Base-by-base conservation (phyloP, 2,797 vertebrate genomes). In the Coracias cyanogaster region DNA sequence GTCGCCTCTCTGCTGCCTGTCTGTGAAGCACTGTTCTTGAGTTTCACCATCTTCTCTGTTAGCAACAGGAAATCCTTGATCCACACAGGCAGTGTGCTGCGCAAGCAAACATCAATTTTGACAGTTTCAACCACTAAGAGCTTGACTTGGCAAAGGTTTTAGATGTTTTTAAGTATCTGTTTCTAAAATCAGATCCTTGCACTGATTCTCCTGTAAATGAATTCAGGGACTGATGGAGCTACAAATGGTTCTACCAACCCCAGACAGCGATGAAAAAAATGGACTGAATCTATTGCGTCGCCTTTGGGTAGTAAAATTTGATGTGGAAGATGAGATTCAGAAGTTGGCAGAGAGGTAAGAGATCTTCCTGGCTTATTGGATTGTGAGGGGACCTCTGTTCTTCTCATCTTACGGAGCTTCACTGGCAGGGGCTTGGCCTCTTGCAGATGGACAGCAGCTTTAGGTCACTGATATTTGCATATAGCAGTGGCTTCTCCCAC, bases 241-340 rank as follows among this genome's bases (percentile, higher is more conserved):
- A 97, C 98, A 99, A 92, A 98, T 99, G 98, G 99, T 99, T 15
- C 97, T 99, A 39, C 98, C 99, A n/a, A 98, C 99, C 4, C 98
- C 98, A 37, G 99, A 99, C 90, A 98, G 98, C 0, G 97, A 98
- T 9, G 99, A 99, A 74, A 97, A 98, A 86, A 98, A 98, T 3
- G 99, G 99, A 15, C 92, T 99, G 95, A 99, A 98, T 85, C 97
- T 99, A 79, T 96, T 99, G 81, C 99, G 98, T 69, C 98, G 99
- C 67, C 98, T 99, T 86, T 99, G 99, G 99, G 99, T 99, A 66
- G 97, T 99, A n/a, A 99, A 97, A 82, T 99, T 99, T 92, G 99
- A 99, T 28, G 98, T 98, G 67, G 99, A 99, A 90, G 99, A 99
- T 84, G 99, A 99, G 96, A 99, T 98, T 92, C 98, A 98, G 86